Evolutionary conservation across 2,113 vertebrate genomes (phyloP).

Genomic region (Speoplatyrhinus poulsoni): DNA sequence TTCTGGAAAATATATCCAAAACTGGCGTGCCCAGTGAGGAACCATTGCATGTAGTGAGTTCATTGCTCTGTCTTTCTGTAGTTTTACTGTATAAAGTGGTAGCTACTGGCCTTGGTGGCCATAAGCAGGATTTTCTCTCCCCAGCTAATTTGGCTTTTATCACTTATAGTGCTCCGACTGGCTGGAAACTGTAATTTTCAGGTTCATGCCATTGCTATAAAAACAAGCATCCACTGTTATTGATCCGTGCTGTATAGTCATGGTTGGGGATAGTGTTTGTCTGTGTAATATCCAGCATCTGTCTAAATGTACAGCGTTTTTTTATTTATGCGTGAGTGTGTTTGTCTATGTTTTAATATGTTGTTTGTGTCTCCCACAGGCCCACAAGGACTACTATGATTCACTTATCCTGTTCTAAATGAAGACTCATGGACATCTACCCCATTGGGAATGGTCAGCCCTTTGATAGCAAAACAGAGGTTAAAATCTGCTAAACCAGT

Average conservation of each 20-base stretch:
- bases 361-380: conserved; percentile 35
- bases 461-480: conserved; percentile 65
- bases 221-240: conserved; percentile 10
- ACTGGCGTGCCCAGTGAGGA: conserved; percentile 36
- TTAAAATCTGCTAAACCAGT: conserved; percentile 66
- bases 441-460: conserved; percentile 51
- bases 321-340: conserved; percentile 3
- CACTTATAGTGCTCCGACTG: conserved; percentile 33
- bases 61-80: conserved; percentile 29
- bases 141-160: conserved; percentile 50
- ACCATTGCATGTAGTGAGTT: conserved; percentile 34
- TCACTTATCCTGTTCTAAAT: conserved; percentile 52
- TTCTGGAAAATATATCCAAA: conserved; percentile 41
- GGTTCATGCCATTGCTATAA: too few species aligned
- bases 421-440: conserved; percentile 45
- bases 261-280: not conserved
- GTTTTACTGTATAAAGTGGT: conserved; percentile 61
- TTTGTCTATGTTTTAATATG: conserved; percentile 1
- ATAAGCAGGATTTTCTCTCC: conserved; percentile 71
- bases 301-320: not conserved
- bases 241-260: conserved; percentile 13
- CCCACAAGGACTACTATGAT: conserved; percentile 40
- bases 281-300: conserved; percentile 4
- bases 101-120: conserved; percentile 57
- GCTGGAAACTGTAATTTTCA: too few species aligned